A percentile compares a stretch with the other conserved stretches of the same genome.
These are phyloP conservation scores for Anthopleura sola DNA, from an alignment of 64 coral and sea anemone species.

Conservation along the genomic window DNA sequence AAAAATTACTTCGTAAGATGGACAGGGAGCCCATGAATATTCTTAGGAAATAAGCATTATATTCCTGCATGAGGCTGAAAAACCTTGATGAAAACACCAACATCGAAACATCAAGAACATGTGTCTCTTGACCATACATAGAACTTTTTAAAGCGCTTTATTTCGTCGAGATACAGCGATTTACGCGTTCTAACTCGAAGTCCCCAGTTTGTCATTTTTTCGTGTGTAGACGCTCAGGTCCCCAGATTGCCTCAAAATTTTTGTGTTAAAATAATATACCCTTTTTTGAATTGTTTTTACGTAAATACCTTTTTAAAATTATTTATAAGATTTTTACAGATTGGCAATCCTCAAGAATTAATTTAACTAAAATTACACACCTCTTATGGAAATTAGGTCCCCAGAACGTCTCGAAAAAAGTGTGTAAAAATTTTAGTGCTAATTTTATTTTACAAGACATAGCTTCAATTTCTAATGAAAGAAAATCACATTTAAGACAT, in stretches of 20 bases:
- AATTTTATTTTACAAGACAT: neutral
- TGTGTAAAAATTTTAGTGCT: neutral
- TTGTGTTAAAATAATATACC: neutral
- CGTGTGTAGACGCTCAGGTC: constrained; percentile 2
- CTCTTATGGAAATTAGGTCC: neutral
- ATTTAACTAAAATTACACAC: neutral
- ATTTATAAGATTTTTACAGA: neutral
- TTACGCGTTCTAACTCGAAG: neutral
- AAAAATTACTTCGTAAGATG: too few species aligned
- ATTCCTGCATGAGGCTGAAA: too few species aligned
- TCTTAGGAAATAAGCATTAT: too few species aligned
- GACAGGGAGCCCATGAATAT: too few species aligned
- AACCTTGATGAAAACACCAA: too few species aligned
- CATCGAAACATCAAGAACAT: too few species aligned
- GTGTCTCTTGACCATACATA: neutral
- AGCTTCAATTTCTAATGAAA: neutral
- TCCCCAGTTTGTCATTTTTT: neutral
- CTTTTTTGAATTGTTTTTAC: neutral
- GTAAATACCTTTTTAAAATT: neutral
- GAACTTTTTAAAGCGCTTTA: neutral
- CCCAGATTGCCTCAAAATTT: neutral
- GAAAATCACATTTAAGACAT: neutral
- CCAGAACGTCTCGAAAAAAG: constrained; percentile 11
- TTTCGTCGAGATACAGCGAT: neutral
- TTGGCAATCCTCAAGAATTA: neutral